Evolutionary conservation across 2,888 invertebrate genomes (phyloP).

Genomic region (Ceramica pisi): DNA sequence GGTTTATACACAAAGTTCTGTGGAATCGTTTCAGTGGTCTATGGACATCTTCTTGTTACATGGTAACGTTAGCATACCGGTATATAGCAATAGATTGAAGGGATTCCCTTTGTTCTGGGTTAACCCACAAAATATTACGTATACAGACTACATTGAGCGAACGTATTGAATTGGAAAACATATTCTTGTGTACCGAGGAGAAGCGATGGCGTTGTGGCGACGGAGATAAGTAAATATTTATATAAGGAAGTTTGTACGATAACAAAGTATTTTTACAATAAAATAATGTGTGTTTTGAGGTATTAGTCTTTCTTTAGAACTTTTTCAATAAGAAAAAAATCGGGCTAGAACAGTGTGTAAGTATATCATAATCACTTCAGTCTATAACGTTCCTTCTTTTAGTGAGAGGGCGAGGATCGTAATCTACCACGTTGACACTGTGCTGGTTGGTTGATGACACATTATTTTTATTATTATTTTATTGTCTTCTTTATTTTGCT

Average conservation of each 20-base stretch:
- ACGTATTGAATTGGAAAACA: slow-evolving; percentile 74
- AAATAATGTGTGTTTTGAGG: neutral
- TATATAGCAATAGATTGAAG: slow-evolving; percentile 61
- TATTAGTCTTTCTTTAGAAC: neutral
- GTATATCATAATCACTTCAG: no score
- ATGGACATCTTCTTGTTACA: neutral
- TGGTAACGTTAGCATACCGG: slow-evolving; percentile 58
- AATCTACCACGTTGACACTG: no score
- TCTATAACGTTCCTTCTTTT: no score
- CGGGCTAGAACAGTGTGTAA: no score
- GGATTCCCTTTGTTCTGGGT: slow-evolving; percentile 67
- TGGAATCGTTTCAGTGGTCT: neutral
- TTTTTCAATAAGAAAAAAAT: no score
- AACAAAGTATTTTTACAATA: slow-evolving; percentile 6
- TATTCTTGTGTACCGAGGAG: slow-evolving; percentile 63
- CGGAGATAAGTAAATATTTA: slow-evolving; percentile 36
- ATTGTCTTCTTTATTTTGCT: no score
- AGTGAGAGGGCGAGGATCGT: no score
- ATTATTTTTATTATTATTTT: no score
- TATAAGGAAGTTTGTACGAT: slow-evolving; percentile 10
- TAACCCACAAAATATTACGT: slow-evolving; percentile 68
- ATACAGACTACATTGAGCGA: slow-evolving; percentile 47
- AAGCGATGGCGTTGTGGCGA: slow-evolving; percentile 7
- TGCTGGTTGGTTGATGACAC: no score
- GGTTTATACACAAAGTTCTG: neutral